phyloP scores from a whole-genome alignment of 1,140 invertebrate genomes.

The Teleopsis dalmanni region DNA sequence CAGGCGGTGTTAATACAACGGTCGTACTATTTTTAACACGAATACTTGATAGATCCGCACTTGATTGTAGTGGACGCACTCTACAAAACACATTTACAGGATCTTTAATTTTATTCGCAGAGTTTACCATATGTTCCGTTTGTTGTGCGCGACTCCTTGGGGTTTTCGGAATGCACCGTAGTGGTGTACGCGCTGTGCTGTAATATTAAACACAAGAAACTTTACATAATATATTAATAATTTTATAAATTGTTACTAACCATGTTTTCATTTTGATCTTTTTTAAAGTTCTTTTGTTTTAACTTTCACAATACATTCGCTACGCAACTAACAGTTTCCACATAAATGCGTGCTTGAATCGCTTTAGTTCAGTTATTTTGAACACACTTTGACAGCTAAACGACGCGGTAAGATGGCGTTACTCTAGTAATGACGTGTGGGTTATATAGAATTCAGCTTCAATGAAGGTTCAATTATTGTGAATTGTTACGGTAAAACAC shows the following conservation, averaged over 20 bases:
- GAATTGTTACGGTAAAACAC: too few species aligned
- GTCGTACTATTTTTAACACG: slow-evolving; percentile 63
- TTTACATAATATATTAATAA: neutral
- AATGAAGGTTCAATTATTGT: too few species aligned
- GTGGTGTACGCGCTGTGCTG: slow-evolving; percentile 33
- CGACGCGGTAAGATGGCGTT: slow-evolving; percentile 3
- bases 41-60: slow-evolving; percentile 61
- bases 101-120: slow-evolving; percentile 17
- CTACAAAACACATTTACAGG: slow-evolving; percentile 82
- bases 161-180: slow-evolving; percentile 36
- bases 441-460: too few species aligned
- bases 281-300: neutral
- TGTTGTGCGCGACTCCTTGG: slow-evolving; percentile 1
- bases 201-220: neutral
- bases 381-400: neutral
- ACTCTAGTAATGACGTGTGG: too few species aligned
- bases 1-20: slow-evolving; percentile 54
- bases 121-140: neutral
- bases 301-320: neutral
- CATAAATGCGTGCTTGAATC: neutral
- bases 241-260: neutral
- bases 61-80: slow-evolving; percentile 63
- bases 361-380: slow-evolving; percentile 5
- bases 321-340: neutral
- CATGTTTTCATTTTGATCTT: slow-evolving; percentile 1